These are phyloP conservation scores for Drymodes brunneopygia DNA, from an alignment of 2,113 vertebrate genomes.

Conservation along the genomic window DNA sequence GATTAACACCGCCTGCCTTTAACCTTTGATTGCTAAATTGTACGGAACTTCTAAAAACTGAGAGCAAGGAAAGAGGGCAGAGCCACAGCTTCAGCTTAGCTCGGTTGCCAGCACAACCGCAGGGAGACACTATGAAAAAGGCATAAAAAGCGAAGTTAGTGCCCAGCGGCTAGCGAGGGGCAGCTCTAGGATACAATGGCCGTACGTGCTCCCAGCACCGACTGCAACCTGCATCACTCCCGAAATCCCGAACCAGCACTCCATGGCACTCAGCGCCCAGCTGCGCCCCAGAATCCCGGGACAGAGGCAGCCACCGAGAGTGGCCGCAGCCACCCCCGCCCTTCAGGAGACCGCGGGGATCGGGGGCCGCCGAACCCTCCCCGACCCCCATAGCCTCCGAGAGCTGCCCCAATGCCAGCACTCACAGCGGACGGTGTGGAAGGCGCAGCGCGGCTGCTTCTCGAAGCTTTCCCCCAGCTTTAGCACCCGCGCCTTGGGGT, in stretches of 20 bases:
- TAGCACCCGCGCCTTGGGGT: slow-evolving; percentile 86
- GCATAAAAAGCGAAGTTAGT: not conserved
- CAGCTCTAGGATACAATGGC: not conserved
- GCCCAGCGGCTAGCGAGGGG: not conserved
- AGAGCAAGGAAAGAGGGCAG: not conserved
- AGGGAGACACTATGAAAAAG: not conserved
- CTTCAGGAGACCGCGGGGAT: not conserved
- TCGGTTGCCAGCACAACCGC: not conserved
- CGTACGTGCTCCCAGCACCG: not conserved
- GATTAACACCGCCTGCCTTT: slow-evolving; percentile 18
- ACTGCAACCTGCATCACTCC: not conserved
- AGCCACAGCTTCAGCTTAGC: not conserved
- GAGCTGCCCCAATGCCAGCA: not conserved
- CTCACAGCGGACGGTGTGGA: slow-evolving; percentile 96
- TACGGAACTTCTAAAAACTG: not conserved
- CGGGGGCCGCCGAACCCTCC: not conserved
- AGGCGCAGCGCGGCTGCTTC: slow-evolving; percentile 88
- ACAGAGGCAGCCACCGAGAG: not conserved
- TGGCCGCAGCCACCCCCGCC: not conserved
- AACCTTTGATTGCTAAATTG: not conserved
- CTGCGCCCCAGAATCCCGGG: not conserved
- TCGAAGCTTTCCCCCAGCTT: slow-evolving; percentile 92
- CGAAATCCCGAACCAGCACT: too few relatives aligned
- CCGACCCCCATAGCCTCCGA: not conserved
- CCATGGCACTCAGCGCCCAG: not conserved